These are phyloP conservation scores for Enteromius treurensis DNA, from an alignment of 2,797 vertebrate genomes.

Conservation along the genomic window DNA sequence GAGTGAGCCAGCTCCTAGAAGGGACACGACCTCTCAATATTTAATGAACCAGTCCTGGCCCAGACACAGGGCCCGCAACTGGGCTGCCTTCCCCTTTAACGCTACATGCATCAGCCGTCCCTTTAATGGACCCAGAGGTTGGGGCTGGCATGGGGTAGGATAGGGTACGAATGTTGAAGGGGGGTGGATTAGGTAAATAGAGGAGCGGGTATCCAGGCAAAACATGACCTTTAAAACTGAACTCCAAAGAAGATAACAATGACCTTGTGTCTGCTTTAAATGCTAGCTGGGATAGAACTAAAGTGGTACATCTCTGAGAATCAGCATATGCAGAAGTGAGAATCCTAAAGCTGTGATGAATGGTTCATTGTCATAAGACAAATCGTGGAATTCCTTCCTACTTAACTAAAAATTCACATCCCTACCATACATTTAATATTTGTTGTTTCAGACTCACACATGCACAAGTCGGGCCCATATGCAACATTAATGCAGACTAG, in stretches of 20 bases:
- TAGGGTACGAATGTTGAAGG: conserved; percentile 36
- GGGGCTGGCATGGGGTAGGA: conserved; percentile 55
- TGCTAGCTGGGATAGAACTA: neutral
- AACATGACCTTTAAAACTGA: conserved; percentile 30
- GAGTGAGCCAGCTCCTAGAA: conserved; percentile 80
- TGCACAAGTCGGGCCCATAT: conserved; percentile 33
- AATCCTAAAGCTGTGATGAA: conserved; percentile 19
- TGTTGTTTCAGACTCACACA: conserved; percentile 6
- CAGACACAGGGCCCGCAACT: conserved; percentile 76
- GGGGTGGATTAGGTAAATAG: conserved; percentile 30
- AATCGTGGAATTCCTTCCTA: conserved; percentile 5
- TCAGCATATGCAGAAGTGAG: neutral
- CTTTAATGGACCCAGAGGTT: conserved; percentile 76
- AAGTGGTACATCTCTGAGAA: neutral
- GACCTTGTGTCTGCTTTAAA: neutral
- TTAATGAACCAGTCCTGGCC: conserved; percentile 79
- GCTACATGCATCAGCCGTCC: conserved; percentile 75
- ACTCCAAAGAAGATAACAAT: neutral
- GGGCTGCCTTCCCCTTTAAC: conserved; percentile 78
- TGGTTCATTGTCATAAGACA: conserved; percentile 8
- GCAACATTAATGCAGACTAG: conserved; percentile 53
- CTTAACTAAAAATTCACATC: neutral
- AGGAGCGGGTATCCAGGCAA: conserved; percentile 37
- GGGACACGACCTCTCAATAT: conserved; percentile 82
- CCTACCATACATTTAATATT: neutral